A percentile compares a stretch with the other conserved stretches of the same genome.
phyloP scores from a whole-genome alignment of 2,797 vertebrate genomes.

The Triplophysa bombifrons region DNA sequence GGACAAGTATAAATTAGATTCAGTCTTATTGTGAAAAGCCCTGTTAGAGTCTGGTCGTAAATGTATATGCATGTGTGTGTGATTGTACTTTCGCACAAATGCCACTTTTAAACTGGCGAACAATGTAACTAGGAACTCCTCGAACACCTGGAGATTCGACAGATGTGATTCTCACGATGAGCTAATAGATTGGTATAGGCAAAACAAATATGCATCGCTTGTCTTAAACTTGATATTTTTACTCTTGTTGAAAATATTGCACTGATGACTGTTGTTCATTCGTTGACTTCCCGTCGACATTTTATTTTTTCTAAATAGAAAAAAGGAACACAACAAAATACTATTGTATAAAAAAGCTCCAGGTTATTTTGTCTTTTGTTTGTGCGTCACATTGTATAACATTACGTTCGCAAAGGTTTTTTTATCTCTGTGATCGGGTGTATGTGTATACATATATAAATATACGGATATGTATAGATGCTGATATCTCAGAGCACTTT shows the following conservation, averaged over 20 bases:
- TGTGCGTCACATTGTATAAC: conserved; percentile 78
- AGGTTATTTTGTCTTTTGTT: conserved; percentile 78
- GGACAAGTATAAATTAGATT: conserved; percentile 70
- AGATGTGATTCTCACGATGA: conserved; percentile 61
- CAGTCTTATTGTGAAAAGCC: conserved; percentile 69
- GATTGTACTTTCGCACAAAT: conserved; percentile 56
- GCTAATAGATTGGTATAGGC: conserved; percentile 67
- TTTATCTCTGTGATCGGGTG: conserved; percentile 78
- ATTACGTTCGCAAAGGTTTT: conserved; percentile 77
- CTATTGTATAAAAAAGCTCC: conserved; percentile 82
- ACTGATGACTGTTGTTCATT: conserved; percentile 87
- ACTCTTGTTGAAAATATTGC: conserved; percentile 80
- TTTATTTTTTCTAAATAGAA: conserved; percentile 79
- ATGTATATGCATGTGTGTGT: conserved; percentile 55
- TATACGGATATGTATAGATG: conserved; percentile 57
- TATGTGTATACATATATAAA: conserved; percentile 63
- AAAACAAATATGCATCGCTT: conserved; percentile 80
- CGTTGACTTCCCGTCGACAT: conserved; percentile 78
- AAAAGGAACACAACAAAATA: conserved; percentile 80
- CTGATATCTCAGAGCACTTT: conserved; percentile 76
- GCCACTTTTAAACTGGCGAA: conserved; percentile 25
- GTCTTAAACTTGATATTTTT: conserved; percentile 82
- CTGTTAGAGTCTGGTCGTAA: conserved; percentile 10
- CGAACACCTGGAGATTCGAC: conserved; percentile 65
- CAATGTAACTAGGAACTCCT: conserved; percentile 60